Base-by-base conservation (phyloP, 2,888 invertebrate species). In the Seira musarum region DNA sequence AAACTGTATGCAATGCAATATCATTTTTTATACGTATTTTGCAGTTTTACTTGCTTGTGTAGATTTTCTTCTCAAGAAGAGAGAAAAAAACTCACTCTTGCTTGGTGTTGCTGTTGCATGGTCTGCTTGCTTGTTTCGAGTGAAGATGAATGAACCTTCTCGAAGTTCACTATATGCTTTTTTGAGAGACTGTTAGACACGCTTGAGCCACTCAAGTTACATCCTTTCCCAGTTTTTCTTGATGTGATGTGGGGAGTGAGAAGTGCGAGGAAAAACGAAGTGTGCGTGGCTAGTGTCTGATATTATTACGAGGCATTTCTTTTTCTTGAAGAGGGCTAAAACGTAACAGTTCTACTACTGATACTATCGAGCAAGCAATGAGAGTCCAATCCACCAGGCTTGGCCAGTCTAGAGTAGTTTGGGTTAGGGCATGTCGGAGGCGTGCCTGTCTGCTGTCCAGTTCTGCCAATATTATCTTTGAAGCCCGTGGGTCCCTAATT, bases 101-200 rank as follows among this genome's bases (percentile, higher is more conserved):
- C 57, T 57, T 57, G 57, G 57, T 13, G n/a, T n/a, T n/a, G n/a
- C n/a, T n/a, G n/a, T n/a, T n/a, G n/a, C n/a, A n/a, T n/a, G n/a
- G n/a, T n/a, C n/a, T n/a, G n/a, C n/a, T n/a, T 57, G n/a, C 57
- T 17, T 57, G 57, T 10, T 57, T 57, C 57, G 10, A 57, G 57
- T 71, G 63, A 63, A 73, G 79, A 79, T 79, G 79, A 79, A 79
- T 73, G 79, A 79, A 73, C 73, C 79, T 73, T 63, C 73, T 64
- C 24, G 61, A 71, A 71, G 78, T 78, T 78, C 78, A 78, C 72
- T 71, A 67, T 77, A 71, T 70, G 77, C 17, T 57, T 57, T 72
- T 78, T 78, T 64, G 72, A 79, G 73, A 73, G 73, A 73, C 64
- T 72, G 73, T 79, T 79, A 79, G 79, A 72, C 73, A 79, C 79